Conservation (phyloP, 1,140 invertebrate genomes). For the Hormaphis cornu region DNA sequence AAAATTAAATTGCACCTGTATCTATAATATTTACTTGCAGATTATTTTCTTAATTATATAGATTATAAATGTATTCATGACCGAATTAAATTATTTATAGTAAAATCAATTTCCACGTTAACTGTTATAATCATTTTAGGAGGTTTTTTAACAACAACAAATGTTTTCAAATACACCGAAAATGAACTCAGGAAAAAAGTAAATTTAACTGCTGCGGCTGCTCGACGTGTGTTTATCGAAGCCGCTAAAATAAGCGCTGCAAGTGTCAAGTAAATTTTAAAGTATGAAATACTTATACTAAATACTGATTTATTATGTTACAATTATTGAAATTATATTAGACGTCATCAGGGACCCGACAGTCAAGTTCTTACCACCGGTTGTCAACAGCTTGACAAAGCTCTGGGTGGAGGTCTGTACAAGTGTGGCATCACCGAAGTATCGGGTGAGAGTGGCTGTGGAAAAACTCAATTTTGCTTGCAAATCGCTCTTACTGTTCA, state of each 20-base stretch:
- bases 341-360: neutral
- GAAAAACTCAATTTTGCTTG: slow-evolving; percentile 77
- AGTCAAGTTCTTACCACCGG: slow-evolving; percentile 47
- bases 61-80: neutral
- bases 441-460: slow-evolving; percentile 67
- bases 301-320: neutral
- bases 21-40: no score
- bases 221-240: neutral
- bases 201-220: neutral
- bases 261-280: slow-evolving; percentile 7
- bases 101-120: neutral
- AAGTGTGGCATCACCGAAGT: slow-evolving; percentile 70
- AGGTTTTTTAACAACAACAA: neutral
- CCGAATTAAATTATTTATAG: neutral
- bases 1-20: no score
- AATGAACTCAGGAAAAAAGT: slow-evolving; percentile 11
- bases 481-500: slow-evolving; percentile 58
- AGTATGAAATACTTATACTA: neutral
- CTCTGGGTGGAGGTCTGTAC: slow-evolving; percentile 59
- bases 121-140: neutral
- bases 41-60: neutral
- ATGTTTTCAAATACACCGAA: slow-evolving; percentile 10
- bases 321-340: neutral
- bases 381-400: slow-evolving; percentile 51
- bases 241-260: neutral